These are phyloP conservation scores for Trichonephila inaurata DNA, from an alignment of 1,140 invertebrate genomes.

Conservation along the genomic window DNA sequence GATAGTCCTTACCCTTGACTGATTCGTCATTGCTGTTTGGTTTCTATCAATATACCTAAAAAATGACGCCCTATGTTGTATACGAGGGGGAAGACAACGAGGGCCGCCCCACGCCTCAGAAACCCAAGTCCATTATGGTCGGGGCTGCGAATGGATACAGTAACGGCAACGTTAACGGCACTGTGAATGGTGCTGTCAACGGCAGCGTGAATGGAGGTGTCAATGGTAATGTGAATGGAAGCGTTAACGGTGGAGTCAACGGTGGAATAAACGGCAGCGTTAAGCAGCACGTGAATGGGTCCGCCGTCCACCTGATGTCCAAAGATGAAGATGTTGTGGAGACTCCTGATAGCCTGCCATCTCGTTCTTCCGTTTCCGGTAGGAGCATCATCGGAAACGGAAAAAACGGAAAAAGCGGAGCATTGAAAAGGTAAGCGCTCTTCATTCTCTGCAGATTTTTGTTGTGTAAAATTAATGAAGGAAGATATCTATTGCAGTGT, in stretches of 20 bases:
- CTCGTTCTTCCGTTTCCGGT: conserved; percentile 67
- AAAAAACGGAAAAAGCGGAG: conserved; percentile 68
- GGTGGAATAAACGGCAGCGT: too few species aligned
- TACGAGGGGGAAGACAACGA: conserved; percentile 39
- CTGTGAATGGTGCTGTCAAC: not conserved
- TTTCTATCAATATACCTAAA: not conserved
- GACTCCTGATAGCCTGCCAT: conserved; percentile 66
- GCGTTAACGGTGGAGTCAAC: not conserved
- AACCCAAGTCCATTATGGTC: conserved; percentile 72
- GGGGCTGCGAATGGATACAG: conserved; percentile 34
- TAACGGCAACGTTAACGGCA: conserved; percentile 26
- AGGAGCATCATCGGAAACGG: conserved; percentile 73
- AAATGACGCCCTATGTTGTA: conserved; percentile 70
- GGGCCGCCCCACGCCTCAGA: conserved; percentile 24
- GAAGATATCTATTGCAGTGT: too few species aligned
- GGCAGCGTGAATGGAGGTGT: not conserved
- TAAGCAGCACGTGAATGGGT: conserved; percentile 33
- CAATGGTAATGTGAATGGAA: not conserved
- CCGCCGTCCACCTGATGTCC: not conserved
- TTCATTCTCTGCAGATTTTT: not conserved
- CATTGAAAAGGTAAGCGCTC: conserved; percentile 59
- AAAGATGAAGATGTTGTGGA: conserved; percentile 57
- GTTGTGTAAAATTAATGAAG: too few species aligned
- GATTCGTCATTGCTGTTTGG: not conserved
- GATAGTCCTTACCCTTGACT: not conserved